Evolutionary conservation across 1,140 invertebrate genomes (phyloP), one percentile per base, ranked within the genome.

Genomic region (Rhagoletis zephyria): DNA sequence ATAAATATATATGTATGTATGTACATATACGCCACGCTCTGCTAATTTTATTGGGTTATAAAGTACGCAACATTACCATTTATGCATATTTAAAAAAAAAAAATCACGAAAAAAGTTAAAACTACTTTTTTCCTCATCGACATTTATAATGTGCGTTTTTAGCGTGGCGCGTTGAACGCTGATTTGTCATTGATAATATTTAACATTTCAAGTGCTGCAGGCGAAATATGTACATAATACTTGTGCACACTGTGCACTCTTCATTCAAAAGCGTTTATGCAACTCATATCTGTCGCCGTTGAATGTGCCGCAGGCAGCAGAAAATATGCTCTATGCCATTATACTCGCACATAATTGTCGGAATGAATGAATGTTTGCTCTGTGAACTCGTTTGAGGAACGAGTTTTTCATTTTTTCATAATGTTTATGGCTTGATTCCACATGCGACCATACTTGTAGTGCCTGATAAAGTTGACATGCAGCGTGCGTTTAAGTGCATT

Each of bases 141-240:
- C 51, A 56, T 56, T 14, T 14, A 63, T 63, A 14, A 16, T 63
- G 4, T n/a, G 61, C 61, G 61, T 63, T 63, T 7, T 63, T 63
- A 7, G n/a, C 16, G 12, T 63, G 9, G n/a, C 16, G 61, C 9
- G 9, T 63, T 63, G 9, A 7, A 63, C 61, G 61, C 61, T 63
- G 61, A 63, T 63, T 63, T 63, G 61, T 63, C 61, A 63, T 63
- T 63, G 61, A 63, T n/a, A 63, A 63, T 63, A 63, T 16, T 63
- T 63, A 14, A 56, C 51, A 56, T 56, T 56, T 1, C 51, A 56
- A 56, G 51, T 14, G 61, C 61, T 63, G 61, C 61, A 14, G 12
- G 61, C 61, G 61, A 63, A 63, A 63, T 63, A n/a, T 63, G 30
- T 30, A 30, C 30, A 30, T 30, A 30, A 30, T 30, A 30, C 30